Evolutionary conservation across 2,113 vertebrate genomes (phyloP).

Genomic region (Orycteropus afer): DNA sequence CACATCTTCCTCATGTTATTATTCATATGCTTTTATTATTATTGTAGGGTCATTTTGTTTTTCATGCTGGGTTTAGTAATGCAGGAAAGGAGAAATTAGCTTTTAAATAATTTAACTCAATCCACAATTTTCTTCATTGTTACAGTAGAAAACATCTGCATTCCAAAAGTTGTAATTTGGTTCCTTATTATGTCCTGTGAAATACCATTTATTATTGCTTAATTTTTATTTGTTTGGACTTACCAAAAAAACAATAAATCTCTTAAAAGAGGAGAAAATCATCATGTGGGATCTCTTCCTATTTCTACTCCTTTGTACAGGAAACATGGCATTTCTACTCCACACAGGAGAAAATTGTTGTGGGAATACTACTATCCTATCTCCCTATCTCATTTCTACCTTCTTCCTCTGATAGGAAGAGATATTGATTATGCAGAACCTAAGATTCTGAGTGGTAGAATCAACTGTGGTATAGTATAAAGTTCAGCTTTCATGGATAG

Average conservation of each 20-base stretch:
- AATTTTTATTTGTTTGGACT: background rate
- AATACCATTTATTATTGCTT: background rate
- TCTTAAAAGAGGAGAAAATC: background rate
- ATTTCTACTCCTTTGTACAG: background rate
- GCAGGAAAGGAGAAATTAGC: background rate
- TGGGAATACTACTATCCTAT: background rate
- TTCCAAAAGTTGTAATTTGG: background rate
- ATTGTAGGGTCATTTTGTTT: background rate
- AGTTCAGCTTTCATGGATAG: background rate
- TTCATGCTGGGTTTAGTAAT: background rate
- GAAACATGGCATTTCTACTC: background rate
- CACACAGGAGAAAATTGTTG: background rate
- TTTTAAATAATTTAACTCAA: background rate
- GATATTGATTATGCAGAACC: background rate
- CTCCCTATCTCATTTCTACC: background rate
- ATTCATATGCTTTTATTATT: background rate
- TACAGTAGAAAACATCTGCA: background rate
- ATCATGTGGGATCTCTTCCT: background rate
- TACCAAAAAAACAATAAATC: background rate
- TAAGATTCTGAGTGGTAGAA: background rate
- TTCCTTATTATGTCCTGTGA: background rate
- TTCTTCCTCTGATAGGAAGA: background rate
- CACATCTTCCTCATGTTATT: background rate
- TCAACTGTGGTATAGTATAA: background rate
- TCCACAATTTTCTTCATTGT: background rate